Base-by-base conservation (phyloP, 2,113 vertebrate species). In the Melanotaenia duboulayi region DNA sequence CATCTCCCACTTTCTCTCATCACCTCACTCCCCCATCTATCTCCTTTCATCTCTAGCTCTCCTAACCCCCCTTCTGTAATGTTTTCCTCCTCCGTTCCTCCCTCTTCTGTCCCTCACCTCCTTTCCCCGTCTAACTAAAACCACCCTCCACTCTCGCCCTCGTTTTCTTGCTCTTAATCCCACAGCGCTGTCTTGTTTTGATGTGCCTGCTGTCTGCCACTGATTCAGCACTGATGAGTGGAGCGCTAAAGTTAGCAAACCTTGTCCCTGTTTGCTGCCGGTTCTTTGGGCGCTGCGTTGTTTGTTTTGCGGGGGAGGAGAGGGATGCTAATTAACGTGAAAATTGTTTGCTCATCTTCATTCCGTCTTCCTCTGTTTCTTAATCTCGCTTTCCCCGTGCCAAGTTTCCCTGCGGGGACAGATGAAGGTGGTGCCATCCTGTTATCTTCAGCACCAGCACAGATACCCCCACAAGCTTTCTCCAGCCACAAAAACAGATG, bases 321-420 rank as follows among this genome's bases (percentile, higher is more conserved):
- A 71, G 67, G 78, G 83, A 76, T 74, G 79, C 83, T 88, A 86
- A 90, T 87, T 89, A 87, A 81, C 54, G 68, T 51, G 64, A 49
- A 87, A 86, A 77, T 59, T 68, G 76, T 88, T 88, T 88, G 72
- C 80, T 84, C 68, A 55, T 62, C 59, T 51, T 52, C 65, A 11
- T 66, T 62, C 58, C 4, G 17, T 62, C 57, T 77, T 59, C 57
- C 56, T 60, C 65, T 4, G 24, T 37, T 44, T 83, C 78, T 70
- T 82, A 80, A 87, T 83, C 71, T 82, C 32, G 0, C 62, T 66
- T 70, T 52, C 52, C 37, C 25, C 0, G 51, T 51, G 73, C 71
- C 61, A 39, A 5, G 74, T 75, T 35, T 76, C 71, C 82, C 84
- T 42, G 65, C 52, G 81, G 85, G 87, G 76, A 82, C 81, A 69